A percentile compares a stretch with the other conserved stretches of the same genome.
These are phyloP conservation scores for Habrosyne pyritoides DNA, from an alignment of 2,888 invertebrate species.

Conservation along the genomic window DNA sequence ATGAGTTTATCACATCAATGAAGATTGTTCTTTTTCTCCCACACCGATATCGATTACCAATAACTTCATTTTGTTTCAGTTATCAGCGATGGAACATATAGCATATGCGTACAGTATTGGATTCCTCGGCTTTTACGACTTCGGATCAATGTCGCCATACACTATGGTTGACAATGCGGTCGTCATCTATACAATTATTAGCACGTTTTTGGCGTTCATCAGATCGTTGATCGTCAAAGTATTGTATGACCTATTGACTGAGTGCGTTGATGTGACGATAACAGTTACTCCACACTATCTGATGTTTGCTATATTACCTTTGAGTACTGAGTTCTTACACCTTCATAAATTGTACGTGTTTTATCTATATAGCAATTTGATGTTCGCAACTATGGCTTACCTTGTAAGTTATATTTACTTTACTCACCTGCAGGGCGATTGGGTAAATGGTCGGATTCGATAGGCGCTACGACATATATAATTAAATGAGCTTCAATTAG, in stretches of 20 bases:
- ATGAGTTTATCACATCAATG: no score
- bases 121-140: slow-evolving; percentile 61
- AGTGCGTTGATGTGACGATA: slow-evolving; percentile 44
- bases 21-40: no score
- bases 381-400: slow-evolving; percentile 40
- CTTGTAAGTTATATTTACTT: slow-evolving; percentile 43
- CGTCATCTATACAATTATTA: slow-evolving; percentile 51
- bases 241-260: slow-evolving; percentile 41
- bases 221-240: slow-evolving; percentile 57
- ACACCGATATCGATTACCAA: not conserved
- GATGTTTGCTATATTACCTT: slow-evolving; percentile 56
- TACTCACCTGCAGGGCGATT: not conserved
- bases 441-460: no score
- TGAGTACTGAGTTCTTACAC: slow-evolving; percentile 56
- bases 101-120: slow-evolving; percentile 59
- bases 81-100: slow-evolving; percentile 37
- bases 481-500: no score
- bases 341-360: slow-evolving; percentile 53
- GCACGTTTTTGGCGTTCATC: slow-evolving; percentile 47
- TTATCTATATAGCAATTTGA: slow-evolving; percentile 55
- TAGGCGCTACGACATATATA: no score
- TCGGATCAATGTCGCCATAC: slow-evolving; percentile 54
- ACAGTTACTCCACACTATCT: slow-evolving; percentile 47
- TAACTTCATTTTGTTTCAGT: slow-evolving; percentile 49
- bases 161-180: slow-evolving; percentile 66